Evolutionary conservation across 2,113 vertebrate genomes (phyloP).

Genomic region (Mustelus asterias): DNA sequence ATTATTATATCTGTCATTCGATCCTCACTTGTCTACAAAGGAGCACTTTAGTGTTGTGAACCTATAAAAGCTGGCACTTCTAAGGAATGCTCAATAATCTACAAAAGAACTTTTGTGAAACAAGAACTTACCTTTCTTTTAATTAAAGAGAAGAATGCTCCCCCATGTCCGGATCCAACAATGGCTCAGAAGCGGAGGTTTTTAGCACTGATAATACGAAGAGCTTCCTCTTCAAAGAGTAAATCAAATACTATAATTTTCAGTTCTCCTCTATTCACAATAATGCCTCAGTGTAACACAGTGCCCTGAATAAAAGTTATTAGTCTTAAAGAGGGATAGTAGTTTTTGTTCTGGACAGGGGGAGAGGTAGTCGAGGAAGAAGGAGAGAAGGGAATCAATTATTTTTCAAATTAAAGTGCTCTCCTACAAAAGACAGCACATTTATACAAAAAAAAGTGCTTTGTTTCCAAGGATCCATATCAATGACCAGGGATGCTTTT

Average conservation of each 20-base stretch:
- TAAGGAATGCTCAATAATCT: background rate
- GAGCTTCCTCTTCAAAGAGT: background rate
- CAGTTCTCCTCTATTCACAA: background rate
- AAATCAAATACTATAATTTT: background rate
- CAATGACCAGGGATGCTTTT: background rate
- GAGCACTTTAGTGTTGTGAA: background rate
- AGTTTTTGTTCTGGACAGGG: background rate
- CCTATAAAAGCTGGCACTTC: background rate
- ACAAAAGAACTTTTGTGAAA: constrained; percentile 22
- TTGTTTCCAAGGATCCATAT: background rate
- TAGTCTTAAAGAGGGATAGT: background rate
- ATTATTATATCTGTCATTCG: background rate
- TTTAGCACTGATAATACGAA: too few species aligned
- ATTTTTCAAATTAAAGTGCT: background rate
- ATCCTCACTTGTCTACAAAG: constrained; percentile 28
- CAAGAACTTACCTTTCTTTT: background rate
- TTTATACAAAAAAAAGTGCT: background rate
- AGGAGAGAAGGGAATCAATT: background rate
- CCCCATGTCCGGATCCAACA: background rate
- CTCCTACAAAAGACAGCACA: background rate
- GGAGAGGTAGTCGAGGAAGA: background rate
- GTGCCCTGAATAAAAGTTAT: background rate
- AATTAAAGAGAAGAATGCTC: constrained; percentile 13
- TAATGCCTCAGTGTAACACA: background rate
- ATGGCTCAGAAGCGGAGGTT: background rate